A percentile compares a stretch with the other conserved stretches of the same genome.
These are phyloP conservation scores for Epinephelus cyanopodus DNA, from an alignment of 2,113 vertebrate species.

Conservation along the genomic window DNA sequence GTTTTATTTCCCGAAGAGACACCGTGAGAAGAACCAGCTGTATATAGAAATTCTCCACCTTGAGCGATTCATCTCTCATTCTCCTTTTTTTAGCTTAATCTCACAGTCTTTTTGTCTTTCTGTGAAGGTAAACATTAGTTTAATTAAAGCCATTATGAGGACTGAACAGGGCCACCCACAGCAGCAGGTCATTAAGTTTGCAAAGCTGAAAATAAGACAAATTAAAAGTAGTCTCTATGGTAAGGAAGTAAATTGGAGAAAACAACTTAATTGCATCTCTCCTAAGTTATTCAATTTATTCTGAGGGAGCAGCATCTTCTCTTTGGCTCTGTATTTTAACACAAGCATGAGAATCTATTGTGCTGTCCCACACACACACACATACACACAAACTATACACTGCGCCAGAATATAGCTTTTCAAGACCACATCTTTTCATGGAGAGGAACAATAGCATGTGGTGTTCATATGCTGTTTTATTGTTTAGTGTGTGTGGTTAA, in stretches of 20 bases:
- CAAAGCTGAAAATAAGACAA: conserved; percentile 62
- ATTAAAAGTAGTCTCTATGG: conserved; percentile 45
- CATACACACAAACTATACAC: conserved; percentile 5
- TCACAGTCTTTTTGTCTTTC: conserved; percentile 35
- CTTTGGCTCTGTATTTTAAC: neutral
- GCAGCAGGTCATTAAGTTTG: conserved; percentile 40
- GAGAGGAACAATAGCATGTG: conserved; percentile 28
- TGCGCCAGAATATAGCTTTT: conserved; percentile 38
- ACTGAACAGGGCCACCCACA: conserved; percentile 58
- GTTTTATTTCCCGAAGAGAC: conserved; percentile 30
- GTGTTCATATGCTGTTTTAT: conserved; percentile 31
- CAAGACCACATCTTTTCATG: conserved; percentile 18
- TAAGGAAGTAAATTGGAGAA: conserved; percentile 50
- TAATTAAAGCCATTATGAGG: conserved; percentile 35
- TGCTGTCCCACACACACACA: neutral
- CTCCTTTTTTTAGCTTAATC: conserved; percentile 13
- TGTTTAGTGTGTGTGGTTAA: conserved; percentile 19
- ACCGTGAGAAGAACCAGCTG: conserved; percentile 32
- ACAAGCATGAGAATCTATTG: conserved; percentile 8
- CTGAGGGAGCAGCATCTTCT: neutral
- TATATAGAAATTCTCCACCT: neutral
- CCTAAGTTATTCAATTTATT: neutral
- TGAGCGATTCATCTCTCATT: conserved; percentile 32
- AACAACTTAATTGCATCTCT: conserved; percentile 55
- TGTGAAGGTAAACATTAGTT: conserved; percentile 43